Evolutionary conservation across 2,888 invertebrate species (phyloP), one percentile per base, ranked within the genome.

Genomic region (Sinodicranocentrus sp.): DNA sequence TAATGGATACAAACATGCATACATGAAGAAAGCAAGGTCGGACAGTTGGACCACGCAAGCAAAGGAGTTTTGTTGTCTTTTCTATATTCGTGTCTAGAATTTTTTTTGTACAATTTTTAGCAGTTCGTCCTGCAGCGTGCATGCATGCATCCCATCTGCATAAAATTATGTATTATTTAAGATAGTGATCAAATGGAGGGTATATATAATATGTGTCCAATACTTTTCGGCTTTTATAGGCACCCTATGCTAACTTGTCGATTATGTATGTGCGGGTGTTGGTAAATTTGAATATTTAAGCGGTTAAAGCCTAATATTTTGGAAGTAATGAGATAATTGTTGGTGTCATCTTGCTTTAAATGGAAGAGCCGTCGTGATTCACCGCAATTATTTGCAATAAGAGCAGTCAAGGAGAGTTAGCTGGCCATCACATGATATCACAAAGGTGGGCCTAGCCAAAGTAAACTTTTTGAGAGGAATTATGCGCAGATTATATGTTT

Each of bases 311-410:
- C 72, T 63, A 73, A 82, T 73, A 82, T 82, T 82, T 82, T 73
- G 82, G 73, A 73, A 73, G 82, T 73, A 82, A 82, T 82, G 82
- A 82, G 82, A 82, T 82, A 82, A 82, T 82, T 73, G 82, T 48
- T 82, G 73, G 82, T 82, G 82, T 82, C 82, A 73, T 82, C 82
- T 82, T 82, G 82, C 82, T 82, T 67, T 68, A 82, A 82, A 82
- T 82, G 82, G 82, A 82, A 73, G 61, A 67, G 48, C 23, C 17
- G 73, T 82, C 82, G 73, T 73, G 82, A 73, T 82, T 82, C 82
- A 68, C 73, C 25, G 23, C 73, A 82, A 82, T 82, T 73, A 82
- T 68, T 71, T 59, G 65, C 65, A 44, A 44, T 65, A 65, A 23
- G 61, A 65, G 43, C 57, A 65, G 43, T 21, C 43, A 13, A 65